These are phyloP conservation scores for Gasterosteus nipponicus DNA, from an alignment of 2,113 vertebrate species.

Conservation along the genomic window DNA sequence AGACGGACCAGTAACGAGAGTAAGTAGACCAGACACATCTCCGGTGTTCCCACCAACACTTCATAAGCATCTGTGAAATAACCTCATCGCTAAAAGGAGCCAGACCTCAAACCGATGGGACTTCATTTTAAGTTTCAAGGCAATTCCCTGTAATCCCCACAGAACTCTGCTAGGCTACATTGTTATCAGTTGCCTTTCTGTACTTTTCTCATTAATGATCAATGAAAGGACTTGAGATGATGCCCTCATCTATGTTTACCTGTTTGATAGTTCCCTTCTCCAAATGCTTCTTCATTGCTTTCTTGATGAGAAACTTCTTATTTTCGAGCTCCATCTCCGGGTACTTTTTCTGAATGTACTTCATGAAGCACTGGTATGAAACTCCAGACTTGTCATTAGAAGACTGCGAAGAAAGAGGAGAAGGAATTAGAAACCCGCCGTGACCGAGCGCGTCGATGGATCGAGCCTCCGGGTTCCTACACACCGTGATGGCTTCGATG, in stretches of 20 bases:
- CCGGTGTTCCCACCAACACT: background rate
- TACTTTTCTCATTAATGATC: background rate
- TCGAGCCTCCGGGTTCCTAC: constrained; percentile 8
- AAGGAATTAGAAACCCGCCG: background rate
- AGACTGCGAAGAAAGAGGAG: constrained; percentile 77
- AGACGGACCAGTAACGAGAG: background rate
- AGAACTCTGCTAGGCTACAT: background rate
- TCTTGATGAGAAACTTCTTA: constrained; percentile 94
- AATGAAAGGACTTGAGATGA: background rate
- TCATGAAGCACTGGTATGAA: constrained; percentile 90
- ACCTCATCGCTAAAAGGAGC: too few relatives aligned
- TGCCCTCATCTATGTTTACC: constrained; percentile 64
- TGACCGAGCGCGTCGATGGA: background rate
- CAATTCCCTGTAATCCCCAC: background rate
- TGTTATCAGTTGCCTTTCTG: too few relatives aligned
- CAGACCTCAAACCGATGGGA: too few relatives aligned
- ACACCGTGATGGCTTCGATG: constrained; percentile 92
- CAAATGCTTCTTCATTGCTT: constrained; percentile 92
- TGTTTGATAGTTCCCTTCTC: constrained; percentile 94
- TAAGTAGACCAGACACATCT: background rate
- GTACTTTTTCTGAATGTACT: constrained; percentile 93
- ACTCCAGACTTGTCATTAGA: constrained; percentile 90
- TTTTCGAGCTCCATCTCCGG: constrained; percentile 92
- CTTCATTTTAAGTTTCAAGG: too few relatives aligned
- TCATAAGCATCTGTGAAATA: too few relatives aligned